These are phyloP conservation scores for Latrodectus geometricus DNA, from an alignment of 1,140 invertebrate genomes.

Conservation along the genomic window DNA sequence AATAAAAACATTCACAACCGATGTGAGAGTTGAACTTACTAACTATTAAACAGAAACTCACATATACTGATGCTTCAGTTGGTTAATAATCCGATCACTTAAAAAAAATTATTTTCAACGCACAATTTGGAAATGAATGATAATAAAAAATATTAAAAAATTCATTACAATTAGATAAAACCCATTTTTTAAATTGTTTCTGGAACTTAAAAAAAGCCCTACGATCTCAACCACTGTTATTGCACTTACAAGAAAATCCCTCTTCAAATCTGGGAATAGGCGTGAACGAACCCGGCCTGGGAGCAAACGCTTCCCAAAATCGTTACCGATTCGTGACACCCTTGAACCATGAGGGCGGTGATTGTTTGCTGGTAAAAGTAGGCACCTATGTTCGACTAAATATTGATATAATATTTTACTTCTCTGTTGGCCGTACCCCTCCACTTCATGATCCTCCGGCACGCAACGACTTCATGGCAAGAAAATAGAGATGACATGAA, in stretches of 20 bases:
- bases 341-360: constrained; percentile 54
- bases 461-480: constrained; percentile 9
- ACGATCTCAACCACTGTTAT: neutral
- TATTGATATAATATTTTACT: constrained; percentile 59
- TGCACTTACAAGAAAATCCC: neutral
- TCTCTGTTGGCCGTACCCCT: neutral
- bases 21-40: no score
- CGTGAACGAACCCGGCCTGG: neutral
- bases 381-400: constrained; percentile 56
- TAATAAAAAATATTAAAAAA: no score
- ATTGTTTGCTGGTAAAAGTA: constrained; percentile 59
- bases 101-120: no score
- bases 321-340: constrained; percentile 49
- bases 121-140: no score
- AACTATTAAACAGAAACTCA: no score
- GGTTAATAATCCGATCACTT: no score
- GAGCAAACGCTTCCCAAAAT: constrained; percentile 4
- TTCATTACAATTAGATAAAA: no score
- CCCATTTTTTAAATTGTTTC: no score
- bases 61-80: no score
- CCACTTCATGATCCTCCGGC: constrained; percentile 30
- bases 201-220: no score
- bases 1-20: no score
- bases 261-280: neutral
- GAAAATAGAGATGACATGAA: constrained; percentile 23